Base-by-base conservation (phyloP, 2,888 invertebrate genomes). In the Muschampia plurimacula region DNA sequence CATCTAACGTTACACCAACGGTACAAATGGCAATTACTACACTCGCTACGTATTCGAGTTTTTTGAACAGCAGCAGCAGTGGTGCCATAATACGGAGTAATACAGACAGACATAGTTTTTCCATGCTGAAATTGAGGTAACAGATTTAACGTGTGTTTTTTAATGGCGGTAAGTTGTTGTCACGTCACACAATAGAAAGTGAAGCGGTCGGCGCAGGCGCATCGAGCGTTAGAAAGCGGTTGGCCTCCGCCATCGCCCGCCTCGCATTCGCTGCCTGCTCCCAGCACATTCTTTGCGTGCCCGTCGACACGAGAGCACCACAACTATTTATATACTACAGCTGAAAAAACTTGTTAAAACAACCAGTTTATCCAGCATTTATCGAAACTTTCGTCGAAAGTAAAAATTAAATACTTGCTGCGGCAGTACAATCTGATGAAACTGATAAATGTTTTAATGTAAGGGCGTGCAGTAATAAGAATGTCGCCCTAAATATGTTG, bases 141-240 rank as follows among this genome's bases (percentile, higher is more conserved):
- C 52, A 46, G 10, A 52, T 52, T 68, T 12, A 46, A 60, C 71
- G 69, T 72, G 57, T 67, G 59, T 73, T 71, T 73, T 71, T 75
- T 74, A 77, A 74, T 72, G 75, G 75, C 67, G 70, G 70, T 75
- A 72, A 2, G 32, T 32, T 73, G 74, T 76, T 74, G 73, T 77
- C 78, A 74, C 88, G 83, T 88, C 84, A 83, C 81, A 89, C 89
- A 89, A 89, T 93, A 93, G 93, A 93, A 93, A 93, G 93, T 93
- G 93, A 93, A 92, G 92, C 87, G 85, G 82, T 77, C 84, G 85
- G 89, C 87, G 79, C 87, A 87, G 88, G 89, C 90, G 90, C 89
- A 89, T 86, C 88, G 83, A 81, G 83, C 88, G 91, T 84, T 93
- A 93, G 93, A 93, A 93, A 93, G 93, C 92, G 89, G 88, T 84